Base-by-base conservation (phyloP, 1,140 invertebrate genomes). In the Campoletis sonorensis region DNA sequence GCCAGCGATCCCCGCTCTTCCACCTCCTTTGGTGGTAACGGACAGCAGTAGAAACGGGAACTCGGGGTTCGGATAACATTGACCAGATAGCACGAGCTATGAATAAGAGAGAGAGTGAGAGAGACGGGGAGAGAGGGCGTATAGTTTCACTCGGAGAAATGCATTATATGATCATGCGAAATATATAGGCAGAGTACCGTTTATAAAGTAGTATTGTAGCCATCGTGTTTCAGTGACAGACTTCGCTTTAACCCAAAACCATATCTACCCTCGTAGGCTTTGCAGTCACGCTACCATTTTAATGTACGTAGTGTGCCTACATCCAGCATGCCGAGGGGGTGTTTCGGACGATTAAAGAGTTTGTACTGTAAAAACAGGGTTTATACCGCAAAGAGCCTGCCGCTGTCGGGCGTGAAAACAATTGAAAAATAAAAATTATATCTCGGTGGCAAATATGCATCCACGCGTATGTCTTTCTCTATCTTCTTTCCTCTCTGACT, bases 101-200 rank as follows among this genome's bases (percentile, higher is more conserved):
- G 77, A 79, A 68, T 68, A 10, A 64, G n/a, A 64, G 58, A 13
- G 21, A 64, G 15, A 23, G 21, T 10, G 18, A 13, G 21, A 23
- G 61, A 64, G 23, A 18, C 23, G 18, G 13, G 16, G 54, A 8
- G 23, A 27, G 54, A 64, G 23, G 18, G 23, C 23, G 23, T 64
- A 23, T 23, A 72, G 71, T 13, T 37, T 37, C 40, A 37, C 80
- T 77, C 40, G n/a, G 49, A 81, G 80, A 77, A 77, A 81, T 70
- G 73, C 80, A 76, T 81, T 81, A 81, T 77, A 77, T 81, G 51
- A 54, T 54, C 51, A 16, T 54, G 11, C 51, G 51, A 54, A 54
- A 54, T 54, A 51, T 51, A 51, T 51, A 51, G 4, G 18, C 15
- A 54, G 4, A 21, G 51, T 8, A 45, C 5, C 40, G 11, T 45